These are phyloP conservation scores for Chelonus insularis DNA, from an alignment of 1,140 invertebrate genomes.

Conservation along the genomic window DNA sequence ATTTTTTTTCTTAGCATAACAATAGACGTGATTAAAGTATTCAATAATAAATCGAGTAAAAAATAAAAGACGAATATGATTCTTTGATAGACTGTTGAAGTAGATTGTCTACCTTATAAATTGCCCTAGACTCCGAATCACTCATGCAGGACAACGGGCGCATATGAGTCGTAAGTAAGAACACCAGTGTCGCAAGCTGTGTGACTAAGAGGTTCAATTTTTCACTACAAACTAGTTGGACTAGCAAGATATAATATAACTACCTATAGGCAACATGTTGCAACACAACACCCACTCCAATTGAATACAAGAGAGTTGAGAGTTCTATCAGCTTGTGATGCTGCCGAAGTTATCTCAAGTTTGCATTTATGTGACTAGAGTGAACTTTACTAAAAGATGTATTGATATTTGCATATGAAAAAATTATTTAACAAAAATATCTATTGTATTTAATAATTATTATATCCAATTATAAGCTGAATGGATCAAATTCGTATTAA, in stretches of 20 bases:
- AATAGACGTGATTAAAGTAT: too few species aligned
- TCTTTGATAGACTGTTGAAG: background rate
- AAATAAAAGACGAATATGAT: too few species aligned
- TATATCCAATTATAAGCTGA: too few species aligned
- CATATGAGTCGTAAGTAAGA: slow-evolving; percentile 6
- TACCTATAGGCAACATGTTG: slow-evolving; percentile 21
- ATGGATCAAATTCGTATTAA: too few species aligned
- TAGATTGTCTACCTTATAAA: slow-evolving; percentile 11
- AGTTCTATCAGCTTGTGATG: too few species aligned
- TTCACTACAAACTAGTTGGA: slow-evolving; percentile 20
- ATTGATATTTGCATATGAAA: too few species aligned
- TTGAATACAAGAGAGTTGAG: slow-evolving; percentile 17
- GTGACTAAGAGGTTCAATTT: slow-evolving; percentile 22
- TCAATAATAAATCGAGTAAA: background rate
- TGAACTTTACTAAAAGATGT: too few species aligned
- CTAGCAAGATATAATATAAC: slow-evolving; percentile 10
- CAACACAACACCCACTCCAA: slow-evolving; percentile 27
- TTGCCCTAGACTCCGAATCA: background rate
- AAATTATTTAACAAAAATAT: too few species aligned
- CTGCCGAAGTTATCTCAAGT: too few species aligned
- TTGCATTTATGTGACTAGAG: too few species aligned
- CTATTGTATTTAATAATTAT: too few species aligned
- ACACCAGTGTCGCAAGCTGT: slow-evolving; percentile 14
- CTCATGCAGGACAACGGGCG: slow-evolving; percentile 18
- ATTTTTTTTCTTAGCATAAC: too few species aligned